Conservation (phyloP, 2,888 invertebrate species). For the Caenorhabditis doughertyi region DNA sequence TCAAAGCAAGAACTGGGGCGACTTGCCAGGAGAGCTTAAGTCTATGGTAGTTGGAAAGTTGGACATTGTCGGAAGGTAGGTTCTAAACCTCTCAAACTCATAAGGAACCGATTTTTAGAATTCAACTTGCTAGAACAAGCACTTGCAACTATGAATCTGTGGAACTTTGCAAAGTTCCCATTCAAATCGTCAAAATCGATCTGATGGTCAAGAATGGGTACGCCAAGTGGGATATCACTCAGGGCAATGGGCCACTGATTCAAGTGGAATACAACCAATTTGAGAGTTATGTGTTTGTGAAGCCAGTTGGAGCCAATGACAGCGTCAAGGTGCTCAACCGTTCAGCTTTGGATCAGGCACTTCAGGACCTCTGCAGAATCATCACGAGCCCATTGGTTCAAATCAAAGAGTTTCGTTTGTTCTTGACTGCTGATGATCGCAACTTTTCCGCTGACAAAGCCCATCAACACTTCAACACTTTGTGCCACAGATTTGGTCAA, state of each 20-base stretch:
- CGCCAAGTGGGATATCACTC: background rate
- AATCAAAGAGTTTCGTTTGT: conserved; percentile 7
- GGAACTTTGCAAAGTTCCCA: background rate
- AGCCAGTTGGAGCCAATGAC: background rate
- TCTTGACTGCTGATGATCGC: background rate
- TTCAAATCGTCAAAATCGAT: background rate
- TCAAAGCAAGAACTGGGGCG: background rate
- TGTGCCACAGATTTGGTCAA: background rate
- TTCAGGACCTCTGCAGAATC: background rate
- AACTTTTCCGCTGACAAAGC: background rate
- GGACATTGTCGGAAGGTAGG: background rate
- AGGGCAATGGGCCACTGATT: background rate
- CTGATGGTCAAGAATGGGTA: background rate
- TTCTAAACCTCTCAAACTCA: background rate
- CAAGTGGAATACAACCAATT: background rate
- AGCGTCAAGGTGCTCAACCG: background rate
- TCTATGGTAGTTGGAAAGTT: background rate
- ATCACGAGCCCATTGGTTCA: too few relatives aligned
- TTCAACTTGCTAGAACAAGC: background rate
- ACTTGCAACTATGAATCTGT: background rate
- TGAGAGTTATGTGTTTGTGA: background rate
- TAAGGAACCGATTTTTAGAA: background rate
- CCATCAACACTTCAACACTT: background rate
- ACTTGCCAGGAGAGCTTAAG: background rate
- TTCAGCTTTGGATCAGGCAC: background rate